Conservation (phyloP, 2,797 vertebrate genomes). For the Rachycentron canadum region DNA sequence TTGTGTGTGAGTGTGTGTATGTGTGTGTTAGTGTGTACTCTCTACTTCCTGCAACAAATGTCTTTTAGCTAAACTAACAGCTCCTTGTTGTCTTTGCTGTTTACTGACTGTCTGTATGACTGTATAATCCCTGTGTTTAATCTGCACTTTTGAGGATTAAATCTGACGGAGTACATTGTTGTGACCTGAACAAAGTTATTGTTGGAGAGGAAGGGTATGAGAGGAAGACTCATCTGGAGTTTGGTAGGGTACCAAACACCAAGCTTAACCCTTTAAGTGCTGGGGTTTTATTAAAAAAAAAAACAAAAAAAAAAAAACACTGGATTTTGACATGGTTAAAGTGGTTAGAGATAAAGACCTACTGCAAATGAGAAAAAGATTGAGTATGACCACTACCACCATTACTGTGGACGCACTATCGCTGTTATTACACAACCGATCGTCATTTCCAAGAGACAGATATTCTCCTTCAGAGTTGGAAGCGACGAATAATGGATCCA, state of each 20-base stretch:
- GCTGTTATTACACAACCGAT: no score
- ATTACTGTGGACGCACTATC: no score
- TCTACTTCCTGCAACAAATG: constrained; percentile 33
- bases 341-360: no score
- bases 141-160: constrained; percentile 66
- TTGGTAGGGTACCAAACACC: neutral
- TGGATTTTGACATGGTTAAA: no score
- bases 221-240: constrained; percentile 18
- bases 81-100: constrained; percentile 59
- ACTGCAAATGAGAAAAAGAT: no score
- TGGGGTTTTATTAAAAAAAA: no score
- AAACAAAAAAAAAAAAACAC: no score
- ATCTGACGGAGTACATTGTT: constrained; percentile 51
- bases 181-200: constrained; percentile 36
- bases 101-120: constrained; percentile 62
- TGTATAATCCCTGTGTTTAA: constrained; percentile 71
- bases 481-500: no score
- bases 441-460: no score
- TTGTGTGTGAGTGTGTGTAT: constrained; percentile 10
- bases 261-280: no score
- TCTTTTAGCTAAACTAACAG: constrained; percentile 45
- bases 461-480: no score
- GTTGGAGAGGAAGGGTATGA: constrained; percentile 16
- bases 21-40: constrained; percentile 1
- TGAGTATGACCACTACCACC: no score